Conservation (phyloP, 2,797 vertebrate species). For the Xiphorhynchus erythropygius region DNA sequence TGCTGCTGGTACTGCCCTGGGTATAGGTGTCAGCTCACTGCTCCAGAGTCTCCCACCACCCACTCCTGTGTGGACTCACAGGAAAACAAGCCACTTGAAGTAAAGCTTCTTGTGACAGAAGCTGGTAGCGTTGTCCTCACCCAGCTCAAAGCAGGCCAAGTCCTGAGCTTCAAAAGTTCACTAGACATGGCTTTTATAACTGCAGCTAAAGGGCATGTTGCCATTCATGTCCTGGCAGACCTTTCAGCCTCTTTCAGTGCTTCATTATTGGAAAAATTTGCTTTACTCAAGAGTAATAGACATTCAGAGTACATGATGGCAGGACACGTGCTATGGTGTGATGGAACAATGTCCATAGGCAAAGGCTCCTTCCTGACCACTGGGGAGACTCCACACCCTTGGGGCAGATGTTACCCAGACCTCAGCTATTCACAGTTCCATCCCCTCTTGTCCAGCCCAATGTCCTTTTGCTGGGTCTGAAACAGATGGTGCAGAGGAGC, state of each 20-base stretch:
- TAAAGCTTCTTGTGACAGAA: not conserved
- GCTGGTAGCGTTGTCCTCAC: not conserved
- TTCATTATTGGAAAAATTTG: not conserved
- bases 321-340: not conserved
- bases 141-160: not conserved
- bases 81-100: not conserved
- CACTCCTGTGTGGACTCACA: rapidly evolving
- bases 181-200: not conserved
- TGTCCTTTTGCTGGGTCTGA: not conserved
- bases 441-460: not conserved
- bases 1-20: not conserved
- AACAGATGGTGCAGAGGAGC: not conserved
- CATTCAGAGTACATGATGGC: not conserved
- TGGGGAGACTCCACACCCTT: not conserved
- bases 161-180: not conserved
- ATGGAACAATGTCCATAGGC: not conserved
- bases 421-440: not conserved
- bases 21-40: rapidly evolving
- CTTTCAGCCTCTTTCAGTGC: not conserved
- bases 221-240: not conserved
- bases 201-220: not conserved
- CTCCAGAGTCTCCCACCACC: not conserved
- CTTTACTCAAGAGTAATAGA: not conserved
- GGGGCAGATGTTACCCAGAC: not conserved
- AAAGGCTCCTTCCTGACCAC: not conserved